Percentiles rank a stretch among this genome's conserved stretches.
These are phyloP conservation scores for Chaetodon trifascialis DNA, from an alignment of 2,113 vertebrate genomes.

Conservation along the genomic window DNA sequence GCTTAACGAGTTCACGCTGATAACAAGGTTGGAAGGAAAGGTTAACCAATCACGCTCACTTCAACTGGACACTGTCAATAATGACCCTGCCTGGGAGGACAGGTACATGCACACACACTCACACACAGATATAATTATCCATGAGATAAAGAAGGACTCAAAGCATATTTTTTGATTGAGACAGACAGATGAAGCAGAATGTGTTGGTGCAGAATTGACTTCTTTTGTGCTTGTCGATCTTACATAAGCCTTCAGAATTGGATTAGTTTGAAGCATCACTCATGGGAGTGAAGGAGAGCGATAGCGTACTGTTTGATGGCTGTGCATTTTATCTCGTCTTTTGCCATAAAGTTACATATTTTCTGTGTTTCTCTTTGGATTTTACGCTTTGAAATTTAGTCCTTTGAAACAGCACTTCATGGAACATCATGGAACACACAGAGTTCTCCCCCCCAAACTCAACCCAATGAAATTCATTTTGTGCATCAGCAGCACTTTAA, in stretches of 20 bases:
- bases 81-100: conserved; percentile 29
- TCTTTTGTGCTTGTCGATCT: conserved; percentile 6
- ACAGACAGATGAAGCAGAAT: not conserved
- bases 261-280: conserved; percentile 20
- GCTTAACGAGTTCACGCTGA: conserved; percentile 69
- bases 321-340: not conserved
- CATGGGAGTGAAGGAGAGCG: not conserved
- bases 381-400: conserved; percentile 3
- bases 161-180: not conserved
- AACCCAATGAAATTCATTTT: conserved; percentile 13
- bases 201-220: conserved; percentile 16
- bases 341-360: not conserved
- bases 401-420: not conserved
- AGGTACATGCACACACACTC: conserved; percentile 39
- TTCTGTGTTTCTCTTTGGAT: conserved; percentile 8
- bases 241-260: conserved; percentile 16
- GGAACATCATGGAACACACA: not conserved
- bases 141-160: conserved; percentile 18
- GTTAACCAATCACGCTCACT: conserved; percentile 63
- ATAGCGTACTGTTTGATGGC: not conserved
- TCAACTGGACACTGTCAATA: conserved; percentile 67
- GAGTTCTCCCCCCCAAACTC: not conserved
- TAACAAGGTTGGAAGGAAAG: conserved; percentile 77
- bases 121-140: conserved; percentile 27
- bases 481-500: conserved; percentile 17